Conservation (phyloP, 2,888 invertebrate genomes). For the Hedychridium roseum region DNA sequence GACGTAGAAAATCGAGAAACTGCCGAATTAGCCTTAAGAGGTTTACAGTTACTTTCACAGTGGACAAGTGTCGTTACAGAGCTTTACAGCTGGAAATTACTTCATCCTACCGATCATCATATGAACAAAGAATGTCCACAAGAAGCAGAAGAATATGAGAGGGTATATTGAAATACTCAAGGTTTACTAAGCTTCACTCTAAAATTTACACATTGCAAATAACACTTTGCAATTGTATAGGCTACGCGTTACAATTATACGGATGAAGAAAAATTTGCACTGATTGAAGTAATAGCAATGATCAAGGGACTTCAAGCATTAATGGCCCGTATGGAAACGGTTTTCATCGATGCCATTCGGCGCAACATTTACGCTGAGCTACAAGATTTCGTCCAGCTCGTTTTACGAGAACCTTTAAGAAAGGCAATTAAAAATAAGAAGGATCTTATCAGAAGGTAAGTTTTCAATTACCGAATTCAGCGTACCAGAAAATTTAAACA, state of each 20-base stretch:
- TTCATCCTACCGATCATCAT: constrained; percentile 97
- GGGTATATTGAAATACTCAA: constrained; percentile 70
- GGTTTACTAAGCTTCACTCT: no score
- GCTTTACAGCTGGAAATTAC: constrained; percentile 96
- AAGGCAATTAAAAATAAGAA: constrained; percentile 98
- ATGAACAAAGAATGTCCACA: constrained; percentile 93
- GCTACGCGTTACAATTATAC: constrained; percentile 98
- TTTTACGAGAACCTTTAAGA: constrained; percentile 88
- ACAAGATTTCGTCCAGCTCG: constrained; percentile 94
- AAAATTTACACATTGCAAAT: no score
- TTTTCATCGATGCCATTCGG: constrained; percentile 89
- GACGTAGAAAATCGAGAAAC: constrained; percentile 92
- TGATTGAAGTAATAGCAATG: constrained; percentile 99
- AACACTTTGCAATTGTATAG: constrained; percentile 61
- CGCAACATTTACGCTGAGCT: constrained; percentile 94
- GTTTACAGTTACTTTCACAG: constrained; percentile 90
- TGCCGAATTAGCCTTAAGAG: constrained; percentile 88
- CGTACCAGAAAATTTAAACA: background rate
- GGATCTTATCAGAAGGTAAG: constrained; percentile 84
- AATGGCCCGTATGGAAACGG: constrained; percentile 97
- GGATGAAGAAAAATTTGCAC: constrained; percentile 95
- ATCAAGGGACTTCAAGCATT: constrained; percentile 97
- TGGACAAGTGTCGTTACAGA: constrained; percentile 98
- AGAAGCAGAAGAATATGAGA: constrained; percentile 97
- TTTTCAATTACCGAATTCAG: background rate